These are phyloP conservation scores for Zophobas atratus DNA, from an alignment of 1,140 invertebrate species.

Conservation along the genomic window DNA sequence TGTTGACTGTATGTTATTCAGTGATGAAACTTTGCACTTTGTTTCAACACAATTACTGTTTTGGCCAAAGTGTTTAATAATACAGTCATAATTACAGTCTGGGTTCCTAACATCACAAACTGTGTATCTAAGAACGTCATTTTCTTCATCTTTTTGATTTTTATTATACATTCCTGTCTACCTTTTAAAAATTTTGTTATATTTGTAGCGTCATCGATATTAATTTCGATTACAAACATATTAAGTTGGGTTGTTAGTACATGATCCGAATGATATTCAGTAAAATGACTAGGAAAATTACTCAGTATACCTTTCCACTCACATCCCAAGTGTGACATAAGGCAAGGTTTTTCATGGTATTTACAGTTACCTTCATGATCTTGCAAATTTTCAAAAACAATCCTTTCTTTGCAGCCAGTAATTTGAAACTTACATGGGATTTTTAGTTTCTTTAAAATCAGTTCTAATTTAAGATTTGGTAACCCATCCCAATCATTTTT, in stretches of 20 bases:
- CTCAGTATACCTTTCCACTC: constrained; percentile 54
- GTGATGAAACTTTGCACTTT: constrained; percentile 53
- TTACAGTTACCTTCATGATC: constrained; percentile 56
- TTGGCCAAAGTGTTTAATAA: constrained; percentile 57
- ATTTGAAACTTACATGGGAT: constrained; percentile 51
- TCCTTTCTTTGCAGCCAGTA: constrained; percentile 53
- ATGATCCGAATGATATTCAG: constrained; percentile 56
- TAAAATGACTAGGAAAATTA: constrained; percentile 56
- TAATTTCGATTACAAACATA: constrained; percentile 54
- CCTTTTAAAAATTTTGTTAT: constrained; percentile 22
- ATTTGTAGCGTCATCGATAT: constrained; percentile 46
- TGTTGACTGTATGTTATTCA: constrained; percentile 53
- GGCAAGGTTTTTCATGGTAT: constrained; percentile 52
- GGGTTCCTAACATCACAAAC: constrained; percentile 56
- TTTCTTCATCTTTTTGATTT: constrained; percentile 45
- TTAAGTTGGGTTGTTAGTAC: constrained; percentile 55
- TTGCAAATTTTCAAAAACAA: constrained; percentile 45
- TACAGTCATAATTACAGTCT: constrained; percentile 52
- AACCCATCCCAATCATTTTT: constrained; percentile 20
- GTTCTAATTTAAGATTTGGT: constrained; percentile 35
- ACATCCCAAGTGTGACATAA: constrained; percentile 51
- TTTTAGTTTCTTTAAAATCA: constrained; percentile 44
- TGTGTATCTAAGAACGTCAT: constrained; percentile 54
- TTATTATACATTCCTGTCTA: constrained; percentile 30
- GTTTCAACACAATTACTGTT: constrained; percentile 57